Percentiles rank a stretch among this genome's conserved stretches.
Evolutionary conservation across 2,113 vertebrate genomes (phyloP).

Genomic region (Sylvietta virens): DNA sequence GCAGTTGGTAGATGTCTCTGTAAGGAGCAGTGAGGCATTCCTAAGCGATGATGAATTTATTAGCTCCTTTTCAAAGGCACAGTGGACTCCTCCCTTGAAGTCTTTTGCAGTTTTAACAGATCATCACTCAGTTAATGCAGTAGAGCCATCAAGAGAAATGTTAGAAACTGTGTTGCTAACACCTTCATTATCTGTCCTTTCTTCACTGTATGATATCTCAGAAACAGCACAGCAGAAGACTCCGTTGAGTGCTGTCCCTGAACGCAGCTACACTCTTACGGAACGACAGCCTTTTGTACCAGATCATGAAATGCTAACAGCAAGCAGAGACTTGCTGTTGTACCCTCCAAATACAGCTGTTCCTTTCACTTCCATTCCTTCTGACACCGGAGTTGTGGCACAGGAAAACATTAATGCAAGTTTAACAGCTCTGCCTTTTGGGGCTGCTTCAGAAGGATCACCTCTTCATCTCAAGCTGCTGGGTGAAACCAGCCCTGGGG

Average conservation of each 20-base stretch:
- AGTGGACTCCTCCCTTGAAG: conserved; percentile 53
- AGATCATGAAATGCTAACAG: background rate
- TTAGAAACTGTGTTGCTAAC: conserved; percentile 8
- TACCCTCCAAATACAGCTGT: conserved; percentile 10
- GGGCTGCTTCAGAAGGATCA: background rate
- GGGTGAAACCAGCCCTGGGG: background rate
- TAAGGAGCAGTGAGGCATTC: conserved; percentile 57
- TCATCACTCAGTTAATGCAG: conserved; percentile 2
- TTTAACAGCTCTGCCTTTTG: background rate
- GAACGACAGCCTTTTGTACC: conserved; percentile 2
- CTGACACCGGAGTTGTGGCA: background rate
- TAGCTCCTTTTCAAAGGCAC: conserved; percentile 65
- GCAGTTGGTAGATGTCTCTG: background rate
- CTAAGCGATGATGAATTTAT: conserved; percentile 56
- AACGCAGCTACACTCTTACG: background rate
- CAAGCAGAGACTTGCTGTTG: conserved; percentile 37
- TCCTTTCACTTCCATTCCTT: conserved; percentile 34
- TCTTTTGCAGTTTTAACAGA: conserved; percentile 20
- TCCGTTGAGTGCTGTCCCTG: background rate
- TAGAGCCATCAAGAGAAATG: conserved; percentile 13
- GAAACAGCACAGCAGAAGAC: conserved; percentile 15
- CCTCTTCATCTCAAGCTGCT: background rate
- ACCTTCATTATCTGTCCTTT: conserved; percentile 29
- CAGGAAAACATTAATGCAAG: background rate
- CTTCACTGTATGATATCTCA: background rate